Conservation (phyloP, 2,888 invertebrate species). For the Ectemnius cavifrons region DNA sequence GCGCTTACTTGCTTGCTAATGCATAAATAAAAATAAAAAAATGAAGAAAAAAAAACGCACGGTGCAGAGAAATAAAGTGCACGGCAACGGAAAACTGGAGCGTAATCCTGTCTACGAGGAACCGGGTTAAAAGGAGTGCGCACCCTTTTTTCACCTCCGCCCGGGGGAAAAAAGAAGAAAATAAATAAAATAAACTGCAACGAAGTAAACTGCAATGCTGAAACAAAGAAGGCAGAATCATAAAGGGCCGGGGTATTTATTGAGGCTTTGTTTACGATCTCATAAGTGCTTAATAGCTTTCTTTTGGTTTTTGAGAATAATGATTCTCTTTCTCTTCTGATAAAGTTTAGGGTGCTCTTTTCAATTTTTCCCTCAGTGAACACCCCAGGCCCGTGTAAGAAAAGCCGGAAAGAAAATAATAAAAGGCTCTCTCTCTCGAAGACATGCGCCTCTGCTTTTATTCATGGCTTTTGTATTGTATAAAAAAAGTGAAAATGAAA, state of each 20-base stretch:
- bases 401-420: constrained; percentile 41
- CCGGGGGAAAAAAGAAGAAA: background rate
- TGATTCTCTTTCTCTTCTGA: background rate
- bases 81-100: too few species aligned
- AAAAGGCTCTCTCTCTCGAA: constrained; percentile 40
- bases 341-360: background rate
- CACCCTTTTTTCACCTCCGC: background rate
- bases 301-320: background rate
- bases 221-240: constrained; percentile 40
- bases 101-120: too few species aligned
- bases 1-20: too few species aligned
- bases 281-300: background rate
- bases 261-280: constrained; percentile 10
- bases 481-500: constrained; percentile 72
- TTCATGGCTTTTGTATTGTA: constrained; percentile 68
- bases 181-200: constrained; percentile 15
- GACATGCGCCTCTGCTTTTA: constrained; percentile 60
- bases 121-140: background rate
- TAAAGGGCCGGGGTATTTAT: constrained; percentile 14
- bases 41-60: too few species aligned
- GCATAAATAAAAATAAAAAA: too few species aligned
- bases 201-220: constrained; percentile 27
- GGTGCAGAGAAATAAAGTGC: too few species aligned
- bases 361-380: constrained; percentile 13
- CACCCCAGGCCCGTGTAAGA: constrained; percentile 16